These are phyloP conservation scores for Pardosa pseudoannulata DNA, from an alignment of 2,888 invertebrate genomes.

Conservation along the genomic window DNA sequence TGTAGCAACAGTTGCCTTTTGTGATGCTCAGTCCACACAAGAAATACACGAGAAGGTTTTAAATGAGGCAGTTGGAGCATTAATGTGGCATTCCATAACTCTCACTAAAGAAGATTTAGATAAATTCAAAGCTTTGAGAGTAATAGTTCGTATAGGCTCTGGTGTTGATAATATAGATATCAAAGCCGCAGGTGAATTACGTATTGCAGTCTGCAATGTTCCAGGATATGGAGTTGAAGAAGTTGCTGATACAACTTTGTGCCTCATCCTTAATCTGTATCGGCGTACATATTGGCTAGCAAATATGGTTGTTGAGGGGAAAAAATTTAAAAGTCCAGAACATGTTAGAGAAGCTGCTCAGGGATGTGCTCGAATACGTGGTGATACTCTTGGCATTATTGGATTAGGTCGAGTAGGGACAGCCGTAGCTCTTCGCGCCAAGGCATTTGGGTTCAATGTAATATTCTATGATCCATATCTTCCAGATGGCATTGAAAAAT, in stretches of 20 bases:
- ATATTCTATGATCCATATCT: conserved; percentile 99
- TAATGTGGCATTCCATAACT: conserved; percentile 99
- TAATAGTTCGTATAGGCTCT: conserved; percentile 99
- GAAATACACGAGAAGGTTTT: conserved; percentile 99
- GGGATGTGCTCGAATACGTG: conserved; percentile 97
- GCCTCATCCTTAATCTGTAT: conserved; percentile 98
- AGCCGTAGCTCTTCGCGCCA: conserved; percentile 97
- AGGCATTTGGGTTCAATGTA: conserved; percentile 99
- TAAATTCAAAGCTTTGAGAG: conserved; percentile 98
- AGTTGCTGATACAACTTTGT: conserved; percentile 98
- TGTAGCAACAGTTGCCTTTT: conserved; percentile 99
- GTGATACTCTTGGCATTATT: conserved; percentile 98
- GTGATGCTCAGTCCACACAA: conserved; percentile 99
- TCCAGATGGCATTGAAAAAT: conserved; percentile 99
- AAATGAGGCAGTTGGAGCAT: conserved; percentile 98
- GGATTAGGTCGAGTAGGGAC: conserved; percentile 97
- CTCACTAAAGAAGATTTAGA: conserved; percentile 99
- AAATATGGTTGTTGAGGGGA: conserved; percentile 98
- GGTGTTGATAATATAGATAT: conserved; percentile 99
- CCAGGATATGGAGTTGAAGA: conserved; percentile 99
- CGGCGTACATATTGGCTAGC: conserved; percentile 99
- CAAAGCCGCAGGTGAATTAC: conserved; percentile 83
- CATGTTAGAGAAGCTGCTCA: conserved; percentile 93
- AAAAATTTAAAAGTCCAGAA: conserved; percentile 98
- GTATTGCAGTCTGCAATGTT: conserved; percentile 99